Conservation (phyloP, 2,888 invertebrate genomes). For the Eupithecia pulchellata region DNA sequence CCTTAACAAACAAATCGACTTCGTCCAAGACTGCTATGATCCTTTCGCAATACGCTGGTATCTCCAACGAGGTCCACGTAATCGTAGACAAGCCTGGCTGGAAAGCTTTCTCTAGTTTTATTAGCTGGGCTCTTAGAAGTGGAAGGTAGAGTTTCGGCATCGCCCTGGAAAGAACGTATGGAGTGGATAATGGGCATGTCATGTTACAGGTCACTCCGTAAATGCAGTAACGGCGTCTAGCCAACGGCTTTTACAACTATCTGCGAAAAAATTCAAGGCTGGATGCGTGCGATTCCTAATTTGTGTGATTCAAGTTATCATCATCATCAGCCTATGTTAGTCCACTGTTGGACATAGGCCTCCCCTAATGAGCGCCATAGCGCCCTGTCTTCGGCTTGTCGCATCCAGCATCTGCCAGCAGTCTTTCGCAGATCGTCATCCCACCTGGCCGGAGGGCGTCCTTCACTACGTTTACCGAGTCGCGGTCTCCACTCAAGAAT, state of each 20-base stretch:
- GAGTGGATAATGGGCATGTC: background rate
- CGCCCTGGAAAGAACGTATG: constrained; percentile 55
- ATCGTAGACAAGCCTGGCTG: constrained; percentile 91
- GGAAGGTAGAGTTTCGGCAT: constrained; percentile 90
- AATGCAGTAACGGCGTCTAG: background rate
- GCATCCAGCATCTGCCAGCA: too few relatives aligned
- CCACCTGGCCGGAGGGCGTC: too few relatives aligned
- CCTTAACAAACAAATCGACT: constrained; percentile 88
- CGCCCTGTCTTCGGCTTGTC: too few relatives aligned
- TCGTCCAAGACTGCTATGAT: constrained; percentile 85
- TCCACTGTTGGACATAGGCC: too few relatives aligned
- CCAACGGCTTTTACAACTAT: background rate
- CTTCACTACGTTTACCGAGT: too few relatives aligned
- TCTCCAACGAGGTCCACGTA: constrained; percentile 93
- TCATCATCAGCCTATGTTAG: too few relatives aligned
- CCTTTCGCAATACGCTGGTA: constrained; percentile 86
- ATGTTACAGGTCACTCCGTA: background rate
- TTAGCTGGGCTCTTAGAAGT: constrained; percentile 87
- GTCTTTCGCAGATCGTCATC: too few relatives aligned
- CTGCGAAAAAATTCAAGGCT: background rate
- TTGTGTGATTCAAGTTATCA: background rate
- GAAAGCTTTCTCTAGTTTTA: constrained; percentile 89
- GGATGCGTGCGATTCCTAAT: background rate
- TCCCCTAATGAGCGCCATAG: too few relatives aligned
- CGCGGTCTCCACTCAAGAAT: too few relatives aligned